Evolutionary conservation across 2,113 vertebrate genomes (phyloP), one percentile per base, ranked within the genome.

Genomic region (Pteruthius melanotis): DNA sequence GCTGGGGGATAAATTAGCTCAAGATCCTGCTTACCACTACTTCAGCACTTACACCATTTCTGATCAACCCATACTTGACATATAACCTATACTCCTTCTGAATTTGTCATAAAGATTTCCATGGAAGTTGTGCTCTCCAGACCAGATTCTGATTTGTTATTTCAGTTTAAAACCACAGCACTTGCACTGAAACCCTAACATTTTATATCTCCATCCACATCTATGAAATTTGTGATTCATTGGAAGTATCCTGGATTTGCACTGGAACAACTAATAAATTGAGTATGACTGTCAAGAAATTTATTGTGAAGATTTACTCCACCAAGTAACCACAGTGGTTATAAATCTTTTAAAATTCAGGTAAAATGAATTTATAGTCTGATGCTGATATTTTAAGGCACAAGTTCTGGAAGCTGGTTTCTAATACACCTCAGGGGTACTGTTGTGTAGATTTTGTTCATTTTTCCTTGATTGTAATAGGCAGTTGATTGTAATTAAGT

Each of bases 1-100:
- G 47, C 76, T 89, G 60, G 68, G 68, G 93, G 10, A 93, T 94
- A 95, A 95, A 93, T 86, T 90, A 83, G 39, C 64, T 87, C 87
- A 95, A 86, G 82, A 75, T 83, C 22, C 47, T 89, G 52, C 94
- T 92, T 89, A 74, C 74, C 8, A 35, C 45, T 72, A 12, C 84
- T 93, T 83, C 79, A 94, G 42, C 39, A 83, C 54, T 96, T 89
- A 44, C 9, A 68, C 17, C 16, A 60, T 90, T 97, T 93, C 63
- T 87, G 39, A 77, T 93, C 63, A 88, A 50, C 50, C 82, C 88
- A 59, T 83, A 83, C 45, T 94, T 85, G 56, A 83, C 66, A 59
- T 85, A 90, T 83, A 95, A 97, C 50, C 45, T 85, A 83, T 69
- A 93, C 40, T 31, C 63, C 26, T 89, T 57, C 81, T 94, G 84